phyloP scores from a whole-genome alignment of 2,888 invertebrate genomes.

The Tridacna crocea region DNA sequence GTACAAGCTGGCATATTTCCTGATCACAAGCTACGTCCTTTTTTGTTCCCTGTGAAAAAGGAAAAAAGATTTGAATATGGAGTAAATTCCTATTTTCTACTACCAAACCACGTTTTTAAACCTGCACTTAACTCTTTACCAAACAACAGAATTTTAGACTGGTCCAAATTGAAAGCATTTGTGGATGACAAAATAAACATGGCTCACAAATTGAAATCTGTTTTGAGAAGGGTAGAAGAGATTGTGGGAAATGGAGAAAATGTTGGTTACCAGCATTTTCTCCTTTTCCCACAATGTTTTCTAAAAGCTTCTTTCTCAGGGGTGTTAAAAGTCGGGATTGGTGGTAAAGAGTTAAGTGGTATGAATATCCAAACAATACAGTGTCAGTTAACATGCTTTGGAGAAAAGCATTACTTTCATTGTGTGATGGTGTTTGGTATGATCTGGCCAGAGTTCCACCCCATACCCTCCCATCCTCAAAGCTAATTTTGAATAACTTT shows the following conservation, averaged over 20 bases:
- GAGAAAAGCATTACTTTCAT: too few species aligned
- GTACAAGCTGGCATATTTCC: constrained; percentile 25
- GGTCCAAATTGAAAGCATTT: background rate
- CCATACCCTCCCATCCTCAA: too few species aligned
- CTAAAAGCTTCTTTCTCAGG: background rate
- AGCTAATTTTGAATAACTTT: too few species aligned
- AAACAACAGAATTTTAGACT: background rate
- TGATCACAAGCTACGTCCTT: constrained; percentile 5
- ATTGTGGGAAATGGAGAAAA: background rate
- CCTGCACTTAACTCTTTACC: background rate
- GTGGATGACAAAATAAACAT: background rate
- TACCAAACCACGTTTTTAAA: too few species aligned
- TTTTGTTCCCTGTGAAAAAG: constrained; percentile 13
- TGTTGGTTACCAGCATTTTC: background rate
- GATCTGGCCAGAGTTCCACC: too few species aligned
- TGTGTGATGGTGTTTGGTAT: too few species aligned
- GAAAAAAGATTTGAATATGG: too few species aligned
- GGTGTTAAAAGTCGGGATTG: background rate
- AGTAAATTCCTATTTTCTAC: too few species aligned
- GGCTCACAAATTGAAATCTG: background rate
- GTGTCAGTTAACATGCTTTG: too few species aligned
- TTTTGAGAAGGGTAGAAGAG: background rate
- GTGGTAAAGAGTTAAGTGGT: background rate
- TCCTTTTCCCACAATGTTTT: background rate
- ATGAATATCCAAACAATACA: too few species aligned